Percentiles rank a stretch among this genome's conserved stretches.
Evolutionary conservation across 2,888 invertebrate species (phyloP).

Genomic region (Stramonita haemastoma): DNA sequence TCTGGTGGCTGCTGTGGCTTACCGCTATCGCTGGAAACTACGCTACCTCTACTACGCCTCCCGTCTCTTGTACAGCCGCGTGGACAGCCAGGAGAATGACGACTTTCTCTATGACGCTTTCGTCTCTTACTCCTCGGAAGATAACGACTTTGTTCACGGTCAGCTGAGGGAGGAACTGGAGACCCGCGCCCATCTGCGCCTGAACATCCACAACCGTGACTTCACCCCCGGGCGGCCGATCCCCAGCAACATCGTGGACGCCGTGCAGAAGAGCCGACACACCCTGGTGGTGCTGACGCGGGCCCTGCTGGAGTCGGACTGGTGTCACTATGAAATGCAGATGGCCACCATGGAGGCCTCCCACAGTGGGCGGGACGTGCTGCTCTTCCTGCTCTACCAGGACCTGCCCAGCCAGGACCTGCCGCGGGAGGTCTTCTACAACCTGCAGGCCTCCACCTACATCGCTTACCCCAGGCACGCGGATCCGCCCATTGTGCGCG

Average conservation of each 20-base stretch:
- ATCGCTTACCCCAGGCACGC: conserved; percentile 35
- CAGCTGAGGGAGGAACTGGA: conserved; percentile 33
- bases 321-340: conserved; percentile 44
- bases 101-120: conserved; percentile 39
- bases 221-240: conserved; percentile 37
- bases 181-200: conserved; percentile 17
- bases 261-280: conserved; percentile 43
- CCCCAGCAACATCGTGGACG: conserved; percentile 38
- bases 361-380: conserved; percentile 42
- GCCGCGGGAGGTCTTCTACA: conserved; percentile 39
- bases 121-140: conserved; percentile 39
- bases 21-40: conserved; percentile 40
- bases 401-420: conserved; percentile 38
- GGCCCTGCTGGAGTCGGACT: conserved; percentile 30
- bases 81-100: conserved; percentile 1
- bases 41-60: conserved; percentile 40
- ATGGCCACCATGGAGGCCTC: conserved; percentile 47
- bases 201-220: conserved; percentile 44
- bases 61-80: conserved; percentile 20
- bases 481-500: neutral
- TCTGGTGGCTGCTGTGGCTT: conserved; percentile 16
- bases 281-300: conserved; percentile 41
- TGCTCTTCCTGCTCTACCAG: conserved; percentile 45
- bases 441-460: conserved; percentile 45
- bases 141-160: conserved; percentile 34